Evolutionary conservation across 2,797 vertebrate genomes (phyloP), one percentile per base, ranked within the genome.

Genomic region (Oceanodroma leucorhoa): DNA sequence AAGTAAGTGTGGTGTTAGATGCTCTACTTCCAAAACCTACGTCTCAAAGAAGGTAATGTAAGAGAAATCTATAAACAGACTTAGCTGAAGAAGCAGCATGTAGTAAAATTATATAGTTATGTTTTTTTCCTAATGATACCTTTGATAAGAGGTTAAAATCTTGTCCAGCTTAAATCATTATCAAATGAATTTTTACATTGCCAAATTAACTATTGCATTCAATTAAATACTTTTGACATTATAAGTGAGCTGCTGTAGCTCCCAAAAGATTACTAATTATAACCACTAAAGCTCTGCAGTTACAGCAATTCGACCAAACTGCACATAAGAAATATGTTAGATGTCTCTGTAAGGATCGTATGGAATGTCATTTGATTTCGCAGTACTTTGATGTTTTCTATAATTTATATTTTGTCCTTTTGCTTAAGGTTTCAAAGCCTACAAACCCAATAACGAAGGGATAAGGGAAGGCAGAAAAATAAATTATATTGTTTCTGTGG

Each of bases 401-500:
- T 98, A 98, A 99, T 98, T 98, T 98, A 97, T 98, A 98, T 98
- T 98, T 98, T 98, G 98, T 99, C 98, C 98, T 98, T 99, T 99
- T 99, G 98, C 98, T 98, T 98, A 98, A 98, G 98, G 98, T 99
- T 99, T 98, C 99, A 98, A 98, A 92, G 97, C 97, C 97, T 98
- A 97, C 98, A 98, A 98, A 98, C 98, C 97, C 97, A 98, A 98
- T 99, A 98, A 99, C 95, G 98, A 98, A 98, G 97, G 99, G 99
- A 99, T 99, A 98, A 99, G 98, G 97, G 97, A 98, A 99, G 98
- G 98, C 98, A 98, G 98, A 97, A 98, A 99, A 99, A 99, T 99
- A 99, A 99, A 99, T 99, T 98, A 99, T 99, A 99, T 99, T 99
- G 98, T 99, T 99, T 99, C 98, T 96, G 97, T 97, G 98, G 99